phyloP scores from a whole-genome alignment of 1,140 invertebrate genomes.

The Zeugodacus cucurbitae region DNA sequence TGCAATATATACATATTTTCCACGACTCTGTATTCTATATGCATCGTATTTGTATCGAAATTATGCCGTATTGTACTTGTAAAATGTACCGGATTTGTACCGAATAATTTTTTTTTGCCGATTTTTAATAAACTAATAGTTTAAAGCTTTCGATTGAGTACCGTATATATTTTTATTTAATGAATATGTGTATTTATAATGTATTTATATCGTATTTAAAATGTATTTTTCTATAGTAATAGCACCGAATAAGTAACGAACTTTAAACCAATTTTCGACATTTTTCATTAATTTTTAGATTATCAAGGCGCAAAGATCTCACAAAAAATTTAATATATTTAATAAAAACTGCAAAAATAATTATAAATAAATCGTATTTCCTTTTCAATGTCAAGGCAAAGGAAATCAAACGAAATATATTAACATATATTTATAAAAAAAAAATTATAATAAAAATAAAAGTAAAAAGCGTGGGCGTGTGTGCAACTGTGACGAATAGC shows the following conservation, averaged over 20 bases:
- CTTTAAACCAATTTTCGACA: neutral
- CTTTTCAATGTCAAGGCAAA: neutral
- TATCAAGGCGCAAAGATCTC: too few relatives aligned
- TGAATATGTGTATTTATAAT: neutral
- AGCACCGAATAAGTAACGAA: neutral
- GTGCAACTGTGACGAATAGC: neutral
- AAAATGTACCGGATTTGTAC: too few relatives aligned
- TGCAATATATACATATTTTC: neutral
- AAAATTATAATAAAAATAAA: neutral
- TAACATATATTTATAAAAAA: neutral
- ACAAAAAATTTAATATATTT: neutral
- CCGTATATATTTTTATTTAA: neutral
- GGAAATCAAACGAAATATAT: neutral
- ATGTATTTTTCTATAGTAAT: too few relatives aligned
- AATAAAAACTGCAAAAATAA: neutral
- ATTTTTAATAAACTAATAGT: too few relatives aligned
- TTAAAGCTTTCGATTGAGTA: too few relatives aligned
- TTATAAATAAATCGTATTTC: neutral
- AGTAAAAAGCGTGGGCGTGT: neutral
- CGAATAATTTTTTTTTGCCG: too few relatives aligned
- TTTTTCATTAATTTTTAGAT: too few relatives aligned
- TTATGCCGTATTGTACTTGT: neutral
- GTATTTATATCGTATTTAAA: neutral
- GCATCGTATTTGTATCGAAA: too few relatives aligned
- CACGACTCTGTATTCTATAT: too few relatives aligned